Percentiles rank a stretch among this genome's conserved stretches.
Evolutionary conservation across 1,140 invertebrate genomes (phyloP).

Genomic region (Mercenaria mercenaria): DNA sequence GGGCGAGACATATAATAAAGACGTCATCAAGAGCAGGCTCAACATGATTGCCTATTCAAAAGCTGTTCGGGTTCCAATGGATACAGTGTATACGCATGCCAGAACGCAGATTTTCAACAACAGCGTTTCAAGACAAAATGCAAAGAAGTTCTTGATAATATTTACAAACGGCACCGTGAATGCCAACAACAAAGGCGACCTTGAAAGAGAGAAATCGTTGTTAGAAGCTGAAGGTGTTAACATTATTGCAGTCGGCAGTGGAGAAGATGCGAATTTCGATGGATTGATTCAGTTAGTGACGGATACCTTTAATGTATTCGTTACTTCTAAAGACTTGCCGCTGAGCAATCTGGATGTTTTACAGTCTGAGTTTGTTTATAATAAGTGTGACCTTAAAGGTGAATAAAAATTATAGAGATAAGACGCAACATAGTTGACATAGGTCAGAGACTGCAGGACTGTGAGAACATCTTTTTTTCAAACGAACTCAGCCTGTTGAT

Average conservation of each 20-base stretch:
- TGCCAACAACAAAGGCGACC: neutral
- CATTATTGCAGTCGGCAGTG: neutral
- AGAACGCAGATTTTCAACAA: neutral
- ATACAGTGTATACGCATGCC: neutral
- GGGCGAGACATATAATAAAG: neutral
- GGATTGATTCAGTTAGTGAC: neutral
- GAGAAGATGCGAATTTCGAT: neutral
- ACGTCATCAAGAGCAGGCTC: neutral
- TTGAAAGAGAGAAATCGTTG: neutral
- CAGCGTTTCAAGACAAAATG: neutral
- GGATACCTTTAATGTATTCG: neutral
- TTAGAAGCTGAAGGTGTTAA: neutral
- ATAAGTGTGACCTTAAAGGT: neutral
- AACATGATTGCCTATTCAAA: neutral
- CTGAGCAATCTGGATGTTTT: neutral
- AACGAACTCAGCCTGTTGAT: no score
- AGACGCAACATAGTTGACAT: no score
- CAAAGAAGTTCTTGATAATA: neutral
- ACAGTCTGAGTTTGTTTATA: conserved; percentile 6
- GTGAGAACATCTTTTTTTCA: no score
- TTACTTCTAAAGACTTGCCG: neutral
- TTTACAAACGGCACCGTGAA: neutral
- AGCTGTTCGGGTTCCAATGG: neutral
- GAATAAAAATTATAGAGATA: no score
- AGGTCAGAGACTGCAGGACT: no score